These are phyloP conservation scores for Patella vulgata DNA, from an alignment of 1,140 invertebrate species.

Conservation along the genomic window DNA sequence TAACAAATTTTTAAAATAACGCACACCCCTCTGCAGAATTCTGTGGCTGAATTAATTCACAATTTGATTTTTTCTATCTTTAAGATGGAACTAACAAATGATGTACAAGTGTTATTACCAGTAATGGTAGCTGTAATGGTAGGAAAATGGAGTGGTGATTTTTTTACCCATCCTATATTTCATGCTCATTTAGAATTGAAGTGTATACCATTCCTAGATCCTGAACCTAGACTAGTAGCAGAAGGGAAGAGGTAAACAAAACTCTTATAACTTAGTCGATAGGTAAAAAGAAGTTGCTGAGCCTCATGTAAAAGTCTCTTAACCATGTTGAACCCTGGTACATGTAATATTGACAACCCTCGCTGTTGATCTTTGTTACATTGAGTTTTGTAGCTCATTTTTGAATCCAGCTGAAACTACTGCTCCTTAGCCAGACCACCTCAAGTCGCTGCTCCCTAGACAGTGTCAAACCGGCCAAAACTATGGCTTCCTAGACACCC, in stretches of 20 bases:
- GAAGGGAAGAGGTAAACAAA: slow-evolving; percentile 61
- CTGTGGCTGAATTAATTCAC: too few species aligned
- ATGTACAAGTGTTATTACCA: slow-evolving; percentile 67
- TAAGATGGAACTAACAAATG: slow-evolving; percentile 70
- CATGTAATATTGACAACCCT: background rate
- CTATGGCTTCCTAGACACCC: too few species aligned
- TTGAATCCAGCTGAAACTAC: too few species aligned
- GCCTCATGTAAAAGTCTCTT: background rate
- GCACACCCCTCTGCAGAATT: too few species aligned
- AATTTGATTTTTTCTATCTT: slow-evolving; percentile 12
- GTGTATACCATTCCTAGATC: slow-evolving; percentile 67
- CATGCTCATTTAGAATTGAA: slow-evolving; percentile 67
- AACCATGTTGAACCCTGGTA: background rate
- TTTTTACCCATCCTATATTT: slow-evolving; percentile 68
- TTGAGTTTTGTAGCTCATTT: background rate
- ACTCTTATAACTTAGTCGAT: background rate
- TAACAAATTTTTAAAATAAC: too few species aligned
- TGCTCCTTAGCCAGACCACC: too few species aligned
- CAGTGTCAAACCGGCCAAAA: too few species aligned
- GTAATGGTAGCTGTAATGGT: slow-evolving; percentile 69
- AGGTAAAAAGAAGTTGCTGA: background rate
- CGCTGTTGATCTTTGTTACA: background rate
- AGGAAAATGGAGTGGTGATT: slow-evolving; percentile 67
- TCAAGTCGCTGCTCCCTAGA: too few species aligned
- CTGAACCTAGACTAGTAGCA: slow-evolving; percentile 62